phyloP scores from a whole-genome alignment of 2,797 vertebrate species.

The Xiphorhynchus erythropygius region DNA sequence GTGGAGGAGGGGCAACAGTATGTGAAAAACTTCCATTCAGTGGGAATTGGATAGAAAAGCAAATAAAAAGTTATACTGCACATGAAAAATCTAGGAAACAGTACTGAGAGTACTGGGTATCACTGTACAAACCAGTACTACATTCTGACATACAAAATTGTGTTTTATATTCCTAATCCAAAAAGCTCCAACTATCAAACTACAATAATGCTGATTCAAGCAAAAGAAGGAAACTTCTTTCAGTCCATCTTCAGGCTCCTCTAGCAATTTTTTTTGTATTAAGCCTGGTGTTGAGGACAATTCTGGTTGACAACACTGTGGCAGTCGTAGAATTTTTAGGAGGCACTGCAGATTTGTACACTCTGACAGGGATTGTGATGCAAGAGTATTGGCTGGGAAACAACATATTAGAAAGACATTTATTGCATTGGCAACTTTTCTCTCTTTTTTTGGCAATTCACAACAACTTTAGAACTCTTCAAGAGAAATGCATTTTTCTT shows the following conservation, averaged over 20 bases:
- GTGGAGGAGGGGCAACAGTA: not conserved
- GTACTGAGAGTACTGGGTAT: not conserved
- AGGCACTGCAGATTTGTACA: not conserved
- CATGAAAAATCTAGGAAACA: not conserved
- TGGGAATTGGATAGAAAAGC: not conserved
- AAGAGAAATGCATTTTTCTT: not conserved
- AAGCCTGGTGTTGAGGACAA: not conserved
- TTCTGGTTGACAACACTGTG: not conserved
- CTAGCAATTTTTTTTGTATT: not conserved
- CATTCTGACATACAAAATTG: not conserved
- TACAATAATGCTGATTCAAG: not conserved
- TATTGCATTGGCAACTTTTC: constrained; percentile 38
- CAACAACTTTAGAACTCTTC: not conserved
- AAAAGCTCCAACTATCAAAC: not conserved
- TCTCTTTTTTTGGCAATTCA: not conserved
- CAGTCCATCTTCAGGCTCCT: not conserved
- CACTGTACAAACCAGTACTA: not conserved
- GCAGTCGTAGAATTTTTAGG: not conserved
- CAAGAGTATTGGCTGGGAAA: not conserved
- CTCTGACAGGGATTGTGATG: constrained; percentile 4
- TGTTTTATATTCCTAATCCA: not conserved
- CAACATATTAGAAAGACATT: constrained; percentile 8
- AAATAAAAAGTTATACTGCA: not conserved
- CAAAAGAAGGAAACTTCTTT: not conserved
- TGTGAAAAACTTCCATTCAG: not conserved